Evolutionary conservation across 92 coral and sea anemone genomes (phyloP), one percentile per base, ranked within the genome.

Genomic region (Siderastrea siderea): DNA sequence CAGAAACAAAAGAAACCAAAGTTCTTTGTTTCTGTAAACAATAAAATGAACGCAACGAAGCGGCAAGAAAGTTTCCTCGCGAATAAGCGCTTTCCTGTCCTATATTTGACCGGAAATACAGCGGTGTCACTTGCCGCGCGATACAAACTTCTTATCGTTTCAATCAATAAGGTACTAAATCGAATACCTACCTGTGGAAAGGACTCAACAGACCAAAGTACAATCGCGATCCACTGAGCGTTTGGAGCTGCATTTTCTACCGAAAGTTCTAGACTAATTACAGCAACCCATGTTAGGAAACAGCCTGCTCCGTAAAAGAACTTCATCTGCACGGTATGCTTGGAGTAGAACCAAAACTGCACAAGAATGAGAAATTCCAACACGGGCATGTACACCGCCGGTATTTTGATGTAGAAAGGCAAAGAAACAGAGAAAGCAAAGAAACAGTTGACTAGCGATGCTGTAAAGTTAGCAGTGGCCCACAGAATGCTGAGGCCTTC

Each of bases 381-480:
- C 47, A 91, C 11, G 2, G 94, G 83, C 88, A 87, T 71, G 63
- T 75, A 82, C 13, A 91, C 89, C 4, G 92, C 88, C 4, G 81
- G 70, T 54, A 88, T 72, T 47, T 61, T 79, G 44, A 75, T 45
- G 55, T 71, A 83, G 7, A 87, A 61, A 19, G 94, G 92, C 58
- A 83, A 52, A 2, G 47, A 14, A 66, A 44, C 47, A 16, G 73
- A 83, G 60, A 91, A 87, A 4, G 47, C 82, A 82, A 81, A 91
- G 86, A 91, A 91, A 3, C 51, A 62, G 82, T 91, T 91, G 63
- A 87, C 92, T n/a, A 91, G 76, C 43, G 94, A 91, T 2, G 92
- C 92, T 15, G 94, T 91, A 17, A 91, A 91, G 89, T 63, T 61
- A 11, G 94, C 94, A 9, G 92, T 82, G 2, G 92, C 91, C 94